phyloP scores from a whole-genome alignment of 2,797 vertebrate species.

The Platyrinchus mystaceus region DNA sequence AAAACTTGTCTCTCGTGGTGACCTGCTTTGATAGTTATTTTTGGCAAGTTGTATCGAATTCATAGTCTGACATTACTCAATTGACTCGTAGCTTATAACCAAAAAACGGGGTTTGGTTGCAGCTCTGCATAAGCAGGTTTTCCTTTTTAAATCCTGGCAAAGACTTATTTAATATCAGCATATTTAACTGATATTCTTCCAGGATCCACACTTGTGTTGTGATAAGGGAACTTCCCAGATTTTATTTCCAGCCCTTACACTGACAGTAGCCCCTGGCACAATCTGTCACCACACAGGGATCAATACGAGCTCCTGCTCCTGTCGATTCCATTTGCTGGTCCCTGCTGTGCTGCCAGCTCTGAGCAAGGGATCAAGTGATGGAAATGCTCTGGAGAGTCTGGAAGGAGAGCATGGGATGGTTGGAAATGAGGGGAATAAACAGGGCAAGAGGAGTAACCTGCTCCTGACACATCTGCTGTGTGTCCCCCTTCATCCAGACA shows the following conservation, averaged over 20 bases:
- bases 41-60: slow-evolving; percentile 49
- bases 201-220: not conserved
- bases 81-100: not conserved
- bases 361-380: not conserved
- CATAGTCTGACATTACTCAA: slow-evolving; percentile 47
- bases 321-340: not conserved
- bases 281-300: not conserved
- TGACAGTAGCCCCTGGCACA: not conserved
- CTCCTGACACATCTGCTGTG: not conserved
- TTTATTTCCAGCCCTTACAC: not conserved
- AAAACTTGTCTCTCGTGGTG: not conserved
- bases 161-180: not conserved
- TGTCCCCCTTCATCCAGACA: not conserved
- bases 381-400: not conserved
- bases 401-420: not conserved
- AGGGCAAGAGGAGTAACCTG: not conserved
- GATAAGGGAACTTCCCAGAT: not conserved
- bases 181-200: not conserved
- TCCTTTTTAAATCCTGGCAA: not conserved
- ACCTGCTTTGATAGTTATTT: slow-evolving; percentile 52
- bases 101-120: not conserved
- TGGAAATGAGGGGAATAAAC: not conserved
- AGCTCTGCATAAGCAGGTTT: not conserved
- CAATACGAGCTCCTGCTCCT: not conserved
- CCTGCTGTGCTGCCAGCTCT: not conserved